Conservation (phyloP, 64 coral and sea anemone species). For the Cladopsammia gracilis region DNA sequence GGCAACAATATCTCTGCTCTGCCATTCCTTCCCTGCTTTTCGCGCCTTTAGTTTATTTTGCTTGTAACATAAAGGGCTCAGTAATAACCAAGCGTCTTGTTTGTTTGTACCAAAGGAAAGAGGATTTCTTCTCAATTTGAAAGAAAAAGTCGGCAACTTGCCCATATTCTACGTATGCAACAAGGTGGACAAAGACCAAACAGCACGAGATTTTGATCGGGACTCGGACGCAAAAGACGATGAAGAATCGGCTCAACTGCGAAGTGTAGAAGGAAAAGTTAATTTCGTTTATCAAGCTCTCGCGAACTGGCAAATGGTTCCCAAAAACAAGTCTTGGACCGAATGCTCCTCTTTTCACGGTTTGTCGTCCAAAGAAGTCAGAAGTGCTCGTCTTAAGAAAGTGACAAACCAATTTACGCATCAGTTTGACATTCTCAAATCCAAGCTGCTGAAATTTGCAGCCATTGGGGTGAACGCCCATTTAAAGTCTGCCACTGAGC, state of each 20-base stretch:
- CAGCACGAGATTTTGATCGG: conserved; percentile 60
- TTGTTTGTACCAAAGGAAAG: conserved; percentile 39
- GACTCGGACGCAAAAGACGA: conserved; percentile 41
- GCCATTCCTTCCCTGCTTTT: too few relatives aligned
- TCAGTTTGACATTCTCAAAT: conserved; percentile 55
- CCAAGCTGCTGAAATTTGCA: conserved; percentile 49
- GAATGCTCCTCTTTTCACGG: conserved; percentile 55
- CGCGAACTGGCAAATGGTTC: conserved; percentile 9
- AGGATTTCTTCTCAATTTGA: conserved; percentile 59
- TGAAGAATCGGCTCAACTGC: neutral
- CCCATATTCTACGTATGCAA: conserved; percentile 80
- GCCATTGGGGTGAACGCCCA: conserved; percentile 36
- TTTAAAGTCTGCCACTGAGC: neutral
- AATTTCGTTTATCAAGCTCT: conserved; percentile 32
- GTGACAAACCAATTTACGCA: conserved; percentile 4
- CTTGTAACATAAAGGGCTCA: too few relatives aligned
- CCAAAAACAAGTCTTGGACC: neutral
- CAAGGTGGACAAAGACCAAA: conserved; percentile 51
- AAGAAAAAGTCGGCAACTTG: conserved; percentile 55
- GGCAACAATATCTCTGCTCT: too few relatives aligned
- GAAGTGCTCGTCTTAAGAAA: conserved; percentile 36
- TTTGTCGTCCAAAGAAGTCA: conserved; percentile 59
- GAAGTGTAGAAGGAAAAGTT: conserved; percentile 4
- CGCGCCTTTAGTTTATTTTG: too few relatives aligned
- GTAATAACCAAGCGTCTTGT: neutral